These are phyloP conservation scores for Marronus borbonicus DNA, from an alignment of 2,888 invertebrate species.

Conservation along the genomic window DNA sequence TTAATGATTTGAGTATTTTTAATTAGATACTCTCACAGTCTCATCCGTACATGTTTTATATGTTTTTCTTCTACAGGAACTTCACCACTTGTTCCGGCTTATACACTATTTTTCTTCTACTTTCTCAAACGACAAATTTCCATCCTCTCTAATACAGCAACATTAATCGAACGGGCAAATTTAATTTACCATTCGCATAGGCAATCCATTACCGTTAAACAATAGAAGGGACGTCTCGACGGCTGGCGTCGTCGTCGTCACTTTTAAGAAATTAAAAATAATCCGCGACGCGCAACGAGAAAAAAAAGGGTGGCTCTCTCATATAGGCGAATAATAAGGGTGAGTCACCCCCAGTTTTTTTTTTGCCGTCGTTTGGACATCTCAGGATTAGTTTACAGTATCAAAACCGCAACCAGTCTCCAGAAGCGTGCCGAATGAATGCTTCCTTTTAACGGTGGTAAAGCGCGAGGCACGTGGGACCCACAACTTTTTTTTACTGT, in stretches of 20 bases:
- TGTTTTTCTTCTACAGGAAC: too few relatives aligned
- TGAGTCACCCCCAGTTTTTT: constrained; percentile 25
- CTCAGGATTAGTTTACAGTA: constrained; percentile 26
- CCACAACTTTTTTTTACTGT: constrained; percentile 36
- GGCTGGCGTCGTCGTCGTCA: constrained; percentile 14
- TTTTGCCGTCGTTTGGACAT: background rate
- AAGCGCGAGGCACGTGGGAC: constrained; percentile 32
- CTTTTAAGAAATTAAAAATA: constrained; percentile 44
- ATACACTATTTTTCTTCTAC: too few relatives aligned
- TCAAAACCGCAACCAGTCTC: background rate
- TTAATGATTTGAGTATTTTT: too few relatives aligned
- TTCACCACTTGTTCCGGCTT: too few relatives aligned
- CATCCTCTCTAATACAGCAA: too few relatives aligned
- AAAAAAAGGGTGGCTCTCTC: constrained; percentile 1
- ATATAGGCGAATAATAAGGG: constrained; percentile 11
- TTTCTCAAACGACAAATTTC: too few relatives aligned
- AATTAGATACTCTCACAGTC: too few relatives aligned
- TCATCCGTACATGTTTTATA: too few relatives aligned
- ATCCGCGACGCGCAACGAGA: constrained; percentile 18
- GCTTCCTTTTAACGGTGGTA: constrained; percentile 26
- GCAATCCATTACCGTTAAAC: constrained; percentile 25
- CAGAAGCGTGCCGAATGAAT: background rate
- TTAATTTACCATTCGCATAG: constrained; percentile 3
- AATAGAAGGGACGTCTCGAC: constrained; percentile 6
- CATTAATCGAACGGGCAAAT: constrained; percentile 3